Percentiles rank a stretch among this genome's conserved stretches.
Evolutionary conservation across 1,140 invertebrate genomes (phyloP).

Genomic region (Drosophila saltans): DNA sequence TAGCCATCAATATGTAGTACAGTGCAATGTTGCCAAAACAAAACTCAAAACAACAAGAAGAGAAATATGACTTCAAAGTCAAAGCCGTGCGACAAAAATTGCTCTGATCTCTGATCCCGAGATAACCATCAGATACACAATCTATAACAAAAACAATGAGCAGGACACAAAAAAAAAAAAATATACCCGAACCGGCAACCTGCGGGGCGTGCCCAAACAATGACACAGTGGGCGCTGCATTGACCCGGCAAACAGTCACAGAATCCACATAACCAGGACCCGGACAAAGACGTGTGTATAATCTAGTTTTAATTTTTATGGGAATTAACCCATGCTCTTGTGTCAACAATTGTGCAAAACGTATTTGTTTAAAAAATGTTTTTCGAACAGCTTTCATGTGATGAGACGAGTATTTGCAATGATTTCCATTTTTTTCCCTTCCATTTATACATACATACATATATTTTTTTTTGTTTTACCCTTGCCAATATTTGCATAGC

Average conservation of each 20-base stretch:
- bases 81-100: constrained; percentile 66
- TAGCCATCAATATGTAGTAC: constrained; percentile 32
- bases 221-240: constrained; percentile 78
- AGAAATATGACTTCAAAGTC: constrained; percentile 54
- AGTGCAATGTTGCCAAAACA: constrained; percentile 71
- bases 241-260: constrained; percentile 36
- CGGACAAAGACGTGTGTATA: constrained; percentile 57
- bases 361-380: constrained; percentile 67
- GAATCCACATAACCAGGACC: neutral
- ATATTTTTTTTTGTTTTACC: constrained; percentile 20
- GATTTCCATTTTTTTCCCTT: constrained; percentile 39
- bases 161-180: constrained; percentile 1
- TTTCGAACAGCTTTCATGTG: constrained; percentile 24
- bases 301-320: constrained; percentile 81
- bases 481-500: constrained; percentile 66
- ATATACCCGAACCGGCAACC: constrained; percentile 28
- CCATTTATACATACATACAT: too few relatives aligned
- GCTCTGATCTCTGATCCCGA: constrained; percentile 24
- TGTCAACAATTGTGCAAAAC: constrained; percentile 58
- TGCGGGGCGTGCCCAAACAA: constrained; percentile 73
- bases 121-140: constrained; percentile 69
- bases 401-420: constrained; percentile 60
- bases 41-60: constrained; percentile 27
- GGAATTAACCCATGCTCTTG: constrained; percentile 70
- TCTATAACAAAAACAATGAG: constrained; percentile 62